Evolutionary conservation across 2,113 vertebrate species (phyloP).

Genomic region (Ovis canadensis): DNA sequence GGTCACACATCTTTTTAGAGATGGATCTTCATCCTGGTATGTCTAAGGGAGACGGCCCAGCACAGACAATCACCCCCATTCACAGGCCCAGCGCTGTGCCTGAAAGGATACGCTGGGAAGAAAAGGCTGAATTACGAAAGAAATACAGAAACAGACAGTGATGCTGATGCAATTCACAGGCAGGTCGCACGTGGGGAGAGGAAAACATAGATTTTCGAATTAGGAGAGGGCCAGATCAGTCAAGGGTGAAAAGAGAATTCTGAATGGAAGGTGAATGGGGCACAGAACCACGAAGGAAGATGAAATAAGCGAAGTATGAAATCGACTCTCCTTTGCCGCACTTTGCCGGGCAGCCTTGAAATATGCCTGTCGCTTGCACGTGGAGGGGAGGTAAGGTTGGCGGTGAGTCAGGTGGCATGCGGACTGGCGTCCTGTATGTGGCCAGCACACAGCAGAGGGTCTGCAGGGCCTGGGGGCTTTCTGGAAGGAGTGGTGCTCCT

Average conservation of each 20-base stretch:
- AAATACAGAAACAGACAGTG: constrained; percentile 39
- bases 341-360: not conserved
- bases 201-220: constrained; percentile 36
- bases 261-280: not conserved
- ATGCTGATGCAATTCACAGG: not conserved
- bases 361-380: not conserved
- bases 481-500: not conserved
- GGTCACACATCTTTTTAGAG: not conserved
- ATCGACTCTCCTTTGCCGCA: not conserved
- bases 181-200: not conserved
- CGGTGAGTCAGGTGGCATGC: not conserved
- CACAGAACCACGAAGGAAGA: not conserved
- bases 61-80: not conserved
- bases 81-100: not conserved
- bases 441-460: not conserved
- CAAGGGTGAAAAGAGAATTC: constrained; percentile 4
- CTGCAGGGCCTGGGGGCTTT: not conserved
- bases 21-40: not conserved
- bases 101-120: not conserved
- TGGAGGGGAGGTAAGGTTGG: not conserved
- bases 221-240: not conserved
- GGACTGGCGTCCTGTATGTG: not conserved
- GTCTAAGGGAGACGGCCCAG: not conserved
- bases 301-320: not conserved
- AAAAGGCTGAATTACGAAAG: constrained; percentile 18